These are phyloP conservation scores for Galaxea fascicularis DNA, from an alignment of 92 coral and sea anemone species.

Conservation along the genomic window DNA sequence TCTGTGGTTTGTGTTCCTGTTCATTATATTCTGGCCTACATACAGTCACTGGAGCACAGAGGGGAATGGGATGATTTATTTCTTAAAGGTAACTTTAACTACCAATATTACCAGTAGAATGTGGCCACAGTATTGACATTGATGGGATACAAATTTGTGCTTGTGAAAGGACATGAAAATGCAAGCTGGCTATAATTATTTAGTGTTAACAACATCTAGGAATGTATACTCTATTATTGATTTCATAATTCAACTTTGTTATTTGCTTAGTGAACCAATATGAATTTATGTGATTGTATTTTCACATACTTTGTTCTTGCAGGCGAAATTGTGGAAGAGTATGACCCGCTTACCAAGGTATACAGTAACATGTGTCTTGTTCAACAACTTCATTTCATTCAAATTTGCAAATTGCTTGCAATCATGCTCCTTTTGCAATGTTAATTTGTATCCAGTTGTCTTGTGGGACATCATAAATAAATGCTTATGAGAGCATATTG, in stretches of 20 bases:
- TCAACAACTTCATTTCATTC: background rate
- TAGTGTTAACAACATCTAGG: too few relatives aligned
- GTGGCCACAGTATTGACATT: too few relatives aligned
- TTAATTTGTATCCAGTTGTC: too few relatives aligned
- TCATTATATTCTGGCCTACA: slow-evolving; percentile 82
- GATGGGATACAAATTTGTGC: too few relatives aligned
- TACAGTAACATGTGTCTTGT: background rate
- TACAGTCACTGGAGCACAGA: slow-evolving; percentile 60
- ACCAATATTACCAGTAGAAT: too few relatives aligned
- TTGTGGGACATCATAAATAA: too few relatives aligned
- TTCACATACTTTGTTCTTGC: background rate
- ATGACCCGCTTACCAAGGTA: slow-evolving; percentile 57
- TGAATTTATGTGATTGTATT: background rate
- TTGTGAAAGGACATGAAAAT: too few relatives aligned
- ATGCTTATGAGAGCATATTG: too few relatives aligned
- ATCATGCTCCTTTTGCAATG: too few relatives aligned
- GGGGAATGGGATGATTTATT: slow-evolving; percentile 90
- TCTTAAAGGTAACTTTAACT: slow-evolving; percentile 58
- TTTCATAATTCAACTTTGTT: background rate
- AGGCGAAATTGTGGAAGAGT: slow-evolving; percentile 51
- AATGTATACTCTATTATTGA: too few relatives aligned
- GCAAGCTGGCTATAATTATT: too few relatives aligned
- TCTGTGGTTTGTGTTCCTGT: slow-evolving; percentile 78
- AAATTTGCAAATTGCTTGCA: too few relatives aligned
- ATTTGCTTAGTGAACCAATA: background rate